Evolutionary conservation across 92 coral and sea anemone genomes (phyloP).

Genomic region (Micromussa lordhowensis): DNA sequence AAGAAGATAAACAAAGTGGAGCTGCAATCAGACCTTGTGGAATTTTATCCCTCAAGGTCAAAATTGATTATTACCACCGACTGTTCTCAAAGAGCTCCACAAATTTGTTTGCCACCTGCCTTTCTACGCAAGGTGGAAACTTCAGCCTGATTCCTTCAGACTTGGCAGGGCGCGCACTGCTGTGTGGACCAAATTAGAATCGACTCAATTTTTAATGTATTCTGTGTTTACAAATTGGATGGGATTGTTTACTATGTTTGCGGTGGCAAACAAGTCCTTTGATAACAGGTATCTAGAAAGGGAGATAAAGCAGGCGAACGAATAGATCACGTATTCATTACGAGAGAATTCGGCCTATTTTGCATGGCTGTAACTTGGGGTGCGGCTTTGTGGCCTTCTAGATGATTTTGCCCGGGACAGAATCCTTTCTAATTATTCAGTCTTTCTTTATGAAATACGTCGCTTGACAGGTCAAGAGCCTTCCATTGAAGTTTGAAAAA

Average conservation of each 20-base stretch:
- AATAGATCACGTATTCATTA: neutral
- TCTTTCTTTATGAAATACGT: neutral
- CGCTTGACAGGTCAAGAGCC: constrained; percentile 11
- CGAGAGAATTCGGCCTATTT: neutral
- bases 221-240: constrained; percentile 17
- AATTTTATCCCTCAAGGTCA: constrained; percentile 5
- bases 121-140: neutral
- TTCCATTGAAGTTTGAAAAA: neutral
- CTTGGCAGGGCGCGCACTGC: neutral
- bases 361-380: neutral
- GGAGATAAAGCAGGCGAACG: neutral
- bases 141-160: neutral
- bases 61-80: neutral
- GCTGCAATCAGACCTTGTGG: neutral
- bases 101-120: neutral
- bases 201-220: neutral
- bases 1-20: neutral
- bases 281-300: neutral
- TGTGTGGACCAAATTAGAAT: neutral
- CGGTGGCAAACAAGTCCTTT: constrained; percentile 2
- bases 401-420: neutral
- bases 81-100: neutral
- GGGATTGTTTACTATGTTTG: constrained; percentile 15
- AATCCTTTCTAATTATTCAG: neutral
- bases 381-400: neutral